These are phyloP conservation scores for Dipodomys merriami DNA, from an alignment of 2,113 vertebrate genomes.

Conservation along the genomic window DNA sequence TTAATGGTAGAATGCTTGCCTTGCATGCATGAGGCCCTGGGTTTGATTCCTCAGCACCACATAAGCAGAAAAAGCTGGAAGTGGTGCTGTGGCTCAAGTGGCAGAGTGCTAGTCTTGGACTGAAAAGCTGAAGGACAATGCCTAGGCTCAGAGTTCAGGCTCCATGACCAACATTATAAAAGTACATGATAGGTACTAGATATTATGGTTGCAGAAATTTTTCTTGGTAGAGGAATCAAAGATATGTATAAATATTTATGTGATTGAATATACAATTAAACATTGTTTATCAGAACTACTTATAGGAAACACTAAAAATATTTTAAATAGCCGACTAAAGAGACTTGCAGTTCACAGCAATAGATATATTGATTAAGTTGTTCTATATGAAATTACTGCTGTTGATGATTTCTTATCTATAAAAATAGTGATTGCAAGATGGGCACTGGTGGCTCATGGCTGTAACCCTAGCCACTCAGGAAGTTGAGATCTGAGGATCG, in stretches of 20 bases:
- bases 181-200: background rate
- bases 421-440: background rate
- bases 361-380: background rate
- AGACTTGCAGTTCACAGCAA: background rate
- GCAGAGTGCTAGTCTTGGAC: too few relatives aligned
- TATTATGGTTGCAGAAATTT: background rate
- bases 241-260: background rate
- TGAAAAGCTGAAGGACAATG: too few relatives aligned
- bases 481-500: too few relatives aligned
- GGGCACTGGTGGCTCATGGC: background rate
- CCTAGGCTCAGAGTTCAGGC: too few relatives aligned
- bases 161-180: too few relatives aligned
- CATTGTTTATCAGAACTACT: background rate
- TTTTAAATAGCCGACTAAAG: background rate
- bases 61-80: too few relatives aligned
- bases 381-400: background rate
- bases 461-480: too few relatives aligned
- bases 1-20: too few relatives aligned
- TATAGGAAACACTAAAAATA: background rate
- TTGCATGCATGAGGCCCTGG: too few relatives aligned
- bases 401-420: background rate
- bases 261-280: background rate
- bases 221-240: conserved; percentile 8
- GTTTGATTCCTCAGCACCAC: too few relatives aligned
- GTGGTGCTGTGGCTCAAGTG: too few relatives aligned